Evolutionary conservation across 2,888 invertebrate genomes (phyloP).

Genomic region (Seira musarum): DNA sequence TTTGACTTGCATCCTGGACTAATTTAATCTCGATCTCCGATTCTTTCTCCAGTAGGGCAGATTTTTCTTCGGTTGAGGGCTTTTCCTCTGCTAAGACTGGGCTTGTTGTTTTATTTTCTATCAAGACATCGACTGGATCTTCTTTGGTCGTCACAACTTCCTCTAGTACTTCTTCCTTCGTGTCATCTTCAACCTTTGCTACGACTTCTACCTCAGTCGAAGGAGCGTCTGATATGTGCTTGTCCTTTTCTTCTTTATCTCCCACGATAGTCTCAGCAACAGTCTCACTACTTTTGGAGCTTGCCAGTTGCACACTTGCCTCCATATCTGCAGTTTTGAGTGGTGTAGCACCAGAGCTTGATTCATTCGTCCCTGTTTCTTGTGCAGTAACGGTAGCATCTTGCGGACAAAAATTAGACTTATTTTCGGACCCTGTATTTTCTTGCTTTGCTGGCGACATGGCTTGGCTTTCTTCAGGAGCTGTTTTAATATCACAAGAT

Average conservation of each 20-base stretch:
- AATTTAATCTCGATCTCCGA: conserved; percentile 64
- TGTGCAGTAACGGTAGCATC: background rate
- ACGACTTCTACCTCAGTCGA: background rate
- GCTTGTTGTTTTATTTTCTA: conserved; percentile 9
- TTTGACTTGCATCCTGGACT: too few species aligned
- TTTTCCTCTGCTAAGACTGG: conserved; percentile 73
- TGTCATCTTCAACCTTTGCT: background rate
- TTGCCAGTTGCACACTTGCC: too few species aligned
- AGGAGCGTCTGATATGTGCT: conserved; percentile 17
- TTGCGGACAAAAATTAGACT: background rate
- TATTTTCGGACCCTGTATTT: background rate
- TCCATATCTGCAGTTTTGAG: background rate
- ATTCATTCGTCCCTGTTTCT: background rate
- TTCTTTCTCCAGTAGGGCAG: conserved; percentile 74
- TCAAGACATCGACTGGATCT: too few species aligned
- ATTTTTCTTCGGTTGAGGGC: conserved; percentile 89
- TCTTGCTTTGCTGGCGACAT: background rate
- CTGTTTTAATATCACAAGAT: conserved; percentile 50
- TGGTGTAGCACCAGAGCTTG: background rate
- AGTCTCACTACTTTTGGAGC: too few species aligned
- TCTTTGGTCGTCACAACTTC: background rate
- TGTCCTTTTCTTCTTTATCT: conserved; percentile 19
- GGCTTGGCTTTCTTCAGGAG: conserved; percentile 37
- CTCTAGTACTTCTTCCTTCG: background rate
- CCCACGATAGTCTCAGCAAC: background rate